Conservation (phyloP, 2,797 vertebrate species). For the Lepus oiostolus region DNA sequence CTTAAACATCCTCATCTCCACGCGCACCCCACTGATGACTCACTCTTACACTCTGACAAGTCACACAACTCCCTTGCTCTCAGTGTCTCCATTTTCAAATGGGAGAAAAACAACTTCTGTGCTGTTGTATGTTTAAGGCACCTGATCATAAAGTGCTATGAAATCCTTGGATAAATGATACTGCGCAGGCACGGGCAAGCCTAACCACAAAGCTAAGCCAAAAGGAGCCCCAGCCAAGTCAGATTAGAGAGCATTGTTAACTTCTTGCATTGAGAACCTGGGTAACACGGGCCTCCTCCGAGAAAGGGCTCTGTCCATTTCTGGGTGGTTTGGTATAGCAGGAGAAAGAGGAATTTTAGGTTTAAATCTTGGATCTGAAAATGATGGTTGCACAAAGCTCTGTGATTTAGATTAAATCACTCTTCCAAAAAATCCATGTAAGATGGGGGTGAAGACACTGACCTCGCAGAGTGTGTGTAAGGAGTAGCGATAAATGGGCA, state of each 20-base stretch:
- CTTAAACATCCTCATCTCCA: neutral
- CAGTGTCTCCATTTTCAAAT: conserved; percentile 20
- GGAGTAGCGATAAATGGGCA: neutral
- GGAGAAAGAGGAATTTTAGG: neutral
- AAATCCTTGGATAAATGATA: neutral
- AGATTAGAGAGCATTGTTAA: neutral
- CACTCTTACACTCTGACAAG: neutral
- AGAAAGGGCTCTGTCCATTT: neutral
- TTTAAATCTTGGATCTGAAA: neutral
- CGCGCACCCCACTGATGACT: neutral
- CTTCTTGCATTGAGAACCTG: neutral
- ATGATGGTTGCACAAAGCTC: neutral
- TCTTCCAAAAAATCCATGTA: neutral
- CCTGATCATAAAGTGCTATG: neutral
- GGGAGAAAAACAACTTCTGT: neutral
- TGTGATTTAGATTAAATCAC: neutral
- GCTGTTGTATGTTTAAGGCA: neutral
- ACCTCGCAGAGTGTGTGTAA: neutral
- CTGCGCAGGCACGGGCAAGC: neutral
- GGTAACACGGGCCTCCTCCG: neutral
- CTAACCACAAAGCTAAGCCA: neutral
- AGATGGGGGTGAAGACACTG: neutral
- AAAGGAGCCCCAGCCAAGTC: neutral
- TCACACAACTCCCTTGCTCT: neutral
- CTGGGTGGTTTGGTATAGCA: neutral